These are phyloP conservation scores for Xenopus tropicalis DNA, from an alignment of 2,113 vertebrate genomes.

Conservation along the genomic window DNA sequence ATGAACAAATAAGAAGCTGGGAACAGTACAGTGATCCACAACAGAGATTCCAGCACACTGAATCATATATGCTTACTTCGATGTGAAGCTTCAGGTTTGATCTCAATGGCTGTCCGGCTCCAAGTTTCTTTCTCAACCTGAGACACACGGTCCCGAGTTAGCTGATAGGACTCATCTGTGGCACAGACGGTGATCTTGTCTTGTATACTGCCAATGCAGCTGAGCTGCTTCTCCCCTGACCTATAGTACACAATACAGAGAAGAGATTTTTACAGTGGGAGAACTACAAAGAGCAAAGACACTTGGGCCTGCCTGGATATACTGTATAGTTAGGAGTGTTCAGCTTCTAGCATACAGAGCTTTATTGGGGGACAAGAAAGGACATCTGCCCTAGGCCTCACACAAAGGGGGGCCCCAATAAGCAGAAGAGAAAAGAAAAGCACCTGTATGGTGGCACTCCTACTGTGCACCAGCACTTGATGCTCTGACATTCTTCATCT, in stretches of 20 bases:
- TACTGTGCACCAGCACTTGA: no score
- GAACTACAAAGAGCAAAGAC: no score
- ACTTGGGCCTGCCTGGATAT: no score
- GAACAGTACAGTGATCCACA: background rate
- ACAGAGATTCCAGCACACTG: background rate
- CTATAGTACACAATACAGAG: slow-evolving; percentile 30
- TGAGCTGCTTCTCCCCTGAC: slow-evolving; percentile 65
- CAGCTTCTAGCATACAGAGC: no score
- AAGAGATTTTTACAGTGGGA: no score
- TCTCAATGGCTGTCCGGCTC: slow-evolving; percentile 69
- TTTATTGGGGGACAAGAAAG: no score
- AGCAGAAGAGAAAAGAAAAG: no score
- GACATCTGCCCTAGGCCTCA: no score
- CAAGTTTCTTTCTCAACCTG: slow-evolving; percentile 73
- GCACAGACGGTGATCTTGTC: slow-evolving; percentile 82
- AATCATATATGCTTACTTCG: slow-evolving; percentile 56
- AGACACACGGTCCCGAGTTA: slow-evolving; percentile 65
- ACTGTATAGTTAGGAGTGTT: no score
- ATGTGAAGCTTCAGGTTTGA: slow-evolving; percentile 60
- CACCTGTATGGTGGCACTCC: no score
- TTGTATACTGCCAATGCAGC: slow-evolving; percentile 77
- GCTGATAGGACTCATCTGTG: slow-evolving; percentile 72
- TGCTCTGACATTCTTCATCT: no score
- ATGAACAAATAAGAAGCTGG: background rate
- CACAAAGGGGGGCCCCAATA: no score